Evolutionary conservation across 2,113 vertebrate genomes (phyloP), one percentile per base, ranked within the genome.

Genomic region (Pteropus alecto): DNA sequence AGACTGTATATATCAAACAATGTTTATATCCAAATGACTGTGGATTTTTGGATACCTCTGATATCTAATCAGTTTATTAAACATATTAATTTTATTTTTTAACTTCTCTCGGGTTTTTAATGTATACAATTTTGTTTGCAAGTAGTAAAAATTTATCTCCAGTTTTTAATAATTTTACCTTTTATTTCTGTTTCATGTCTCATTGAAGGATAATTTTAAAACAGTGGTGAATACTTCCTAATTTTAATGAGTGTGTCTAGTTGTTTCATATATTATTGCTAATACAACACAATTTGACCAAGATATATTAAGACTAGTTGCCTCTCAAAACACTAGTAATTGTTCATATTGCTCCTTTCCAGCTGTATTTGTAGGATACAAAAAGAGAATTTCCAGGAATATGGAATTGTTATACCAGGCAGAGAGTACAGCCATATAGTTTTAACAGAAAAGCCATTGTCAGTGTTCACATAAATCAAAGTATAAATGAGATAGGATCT

Each of bases 301-400:
- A 70, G 33, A 35, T 11, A 68, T 41, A 13, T 65, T 77, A 93
- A 65, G 19, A 68, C n/a, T 43, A 56, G 54, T 22, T 85, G 46
- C 38, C 12, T 90, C 71, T 90, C 26, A 54, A 74, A 73, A 33
- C 7, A 90, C 33, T 35, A 76, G 33, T 33, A 79, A 86, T 68
- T 54, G 87, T 60, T 91, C 85, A 71, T n/a, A 85, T 46, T 96
- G 73, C 24, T 48, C 35, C 60, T 86, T 65, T 68, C 70, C 28
- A 89, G n/a, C 30, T 95, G 12, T 82, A 51, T 68, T 14, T 73
- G 48, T 51, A 61, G 28, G 18, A 76, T 16, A 11, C 21, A 30
- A 61, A 63, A 70, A 93, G 70, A 96, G n/a, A 48, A 89, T 68
- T 91, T 74, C 78, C 28, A 93, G 56, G 67, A 82, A 88, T 61